These are phyloP conservation scores for Sweltsa coloradensis DNA, from an alignment of 1,140 invertebrate genomes.

Conservation along the genomic window DNA sequence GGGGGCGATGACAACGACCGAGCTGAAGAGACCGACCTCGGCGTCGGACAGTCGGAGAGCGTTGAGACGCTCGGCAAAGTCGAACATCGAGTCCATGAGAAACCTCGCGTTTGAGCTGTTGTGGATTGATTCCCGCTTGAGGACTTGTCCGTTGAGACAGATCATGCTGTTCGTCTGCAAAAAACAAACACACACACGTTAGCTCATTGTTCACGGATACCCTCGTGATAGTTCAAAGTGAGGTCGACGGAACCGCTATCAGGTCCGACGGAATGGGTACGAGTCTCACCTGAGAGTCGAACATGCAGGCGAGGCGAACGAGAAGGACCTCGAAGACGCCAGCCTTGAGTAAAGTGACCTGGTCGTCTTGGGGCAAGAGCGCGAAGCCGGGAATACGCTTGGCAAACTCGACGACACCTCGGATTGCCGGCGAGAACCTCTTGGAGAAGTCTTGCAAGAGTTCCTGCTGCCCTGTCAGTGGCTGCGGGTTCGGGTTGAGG, in stretches of 20 bases:
- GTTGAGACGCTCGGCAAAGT: slow-evolving; percentile 91
- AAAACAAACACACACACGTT: slow-evolving; percentile 8
- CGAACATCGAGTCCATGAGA: slow-evolving; percentile 93
- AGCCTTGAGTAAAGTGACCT: slow-evolving; percentile 91
- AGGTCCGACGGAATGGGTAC: background rate
- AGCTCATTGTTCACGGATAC: background rate
- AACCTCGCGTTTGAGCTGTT: slow-evolving; percentile 84
- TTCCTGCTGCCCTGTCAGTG: slow-evolving; percentile 63
- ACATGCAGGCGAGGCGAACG: slow-evolving; percentile 87
- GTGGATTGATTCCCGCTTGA: slow-evolving; percentile 80
- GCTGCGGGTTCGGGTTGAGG: slow-evolving; percentile 82
- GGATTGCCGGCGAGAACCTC: slow-evolving; percentile 88
- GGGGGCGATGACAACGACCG: slow-evolving; percentile 86
- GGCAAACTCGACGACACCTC: slow-evolving; percentile 94
- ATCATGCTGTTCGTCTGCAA: slow-evolving; percentile 71
- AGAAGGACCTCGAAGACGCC: slow-evolving; percentile 90
- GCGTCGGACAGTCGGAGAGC: slow-evolving; percentile 78
- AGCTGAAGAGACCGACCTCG: slow-evolving; percentile 89
- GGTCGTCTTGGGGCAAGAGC: slow-evolving; percentile 87
- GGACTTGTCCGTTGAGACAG: slow-evolving; percentile 82
- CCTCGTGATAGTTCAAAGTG: too few species aligned
- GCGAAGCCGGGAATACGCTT: slow-evolving; percentile 94
- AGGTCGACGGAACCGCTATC: too few species aligned
- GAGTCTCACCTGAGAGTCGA: slow-evolving; percentile 52
- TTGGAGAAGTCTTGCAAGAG: slow-evolving; percentile 79